Evolutionary conservation across 2,888 invertebrate species (phyloP).

Genomic region (Rotaria sp.): DNA sequence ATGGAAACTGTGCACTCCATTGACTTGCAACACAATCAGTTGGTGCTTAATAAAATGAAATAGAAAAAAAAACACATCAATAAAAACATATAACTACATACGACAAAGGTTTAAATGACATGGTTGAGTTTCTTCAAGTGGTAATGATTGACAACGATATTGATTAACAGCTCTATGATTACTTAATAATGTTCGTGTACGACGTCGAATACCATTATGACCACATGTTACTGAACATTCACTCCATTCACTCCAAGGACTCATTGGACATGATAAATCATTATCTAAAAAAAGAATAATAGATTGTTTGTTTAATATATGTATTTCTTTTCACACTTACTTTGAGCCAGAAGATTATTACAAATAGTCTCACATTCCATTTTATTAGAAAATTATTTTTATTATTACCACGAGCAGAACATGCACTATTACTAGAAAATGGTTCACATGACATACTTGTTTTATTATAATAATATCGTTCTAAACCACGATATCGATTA

Average conservation of each 20-base stretch:
- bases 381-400: conserved; percentile 41
- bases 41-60: neutral
- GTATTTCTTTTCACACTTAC: neutral
- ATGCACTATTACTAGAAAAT: conserved; percentile 58
- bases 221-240: conserved; percentile 75
- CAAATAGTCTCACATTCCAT: conserved; percentile 38
- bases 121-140: neutral
- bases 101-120: neutral
- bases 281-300: neutral
- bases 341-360: neutral
- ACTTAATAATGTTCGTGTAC: neutral
- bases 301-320: no score
- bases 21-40: conserved; percentile 36
- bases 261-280: conserved; percentile 55
- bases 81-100: neutral
- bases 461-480: conserved; percentile 35
- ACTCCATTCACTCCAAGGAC: conserved; percentile 76
- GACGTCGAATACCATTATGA: neutral
- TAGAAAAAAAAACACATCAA: conserved; percentile 29
- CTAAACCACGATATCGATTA: conserved; percentile 23
- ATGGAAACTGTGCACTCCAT: conserved; percentile 36
- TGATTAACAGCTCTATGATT: neutral
- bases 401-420: conserved; percentile 39
- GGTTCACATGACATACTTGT: conserved; percentile 62
- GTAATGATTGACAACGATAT: neutral